These are phyloP conservation scores for Spodoptera frugiperda DNA, from an alignment of 1,140 invertebrate genomes.

Conservation along the genomic window DNA sequence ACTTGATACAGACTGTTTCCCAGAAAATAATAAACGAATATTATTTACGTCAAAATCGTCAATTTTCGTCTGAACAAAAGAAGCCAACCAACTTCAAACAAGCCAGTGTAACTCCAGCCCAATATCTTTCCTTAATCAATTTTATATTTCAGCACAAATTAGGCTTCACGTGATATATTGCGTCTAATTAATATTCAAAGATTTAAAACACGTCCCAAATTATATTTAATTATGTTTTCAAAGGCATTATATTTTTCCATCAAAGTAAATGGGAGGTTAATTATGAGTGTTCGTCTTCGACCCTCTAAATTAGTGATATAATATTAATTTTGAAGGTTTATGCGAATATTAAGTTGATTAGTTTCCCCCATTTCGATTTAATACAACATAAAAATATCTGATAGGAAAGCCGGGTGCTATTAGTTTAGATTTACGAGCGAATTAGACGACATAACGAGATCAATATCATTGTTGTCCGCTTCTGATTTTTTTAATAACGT, in stretches of 20 bases:
- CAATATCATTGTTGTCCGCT: constrained; percentile 19
- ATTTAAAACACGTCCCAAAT: constrained; percentile 27
- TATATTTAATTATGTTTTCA: constrained; percentile 28
- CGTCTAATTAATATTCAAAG: constrained; percentile 15
- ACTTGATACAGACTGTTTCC: too few relatives aligned
- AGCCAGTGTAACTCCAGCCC: neutral
- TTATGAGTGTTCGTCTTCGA: constrained; percentile 13
- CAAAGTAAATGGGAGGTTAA: constrained; percentile 29
- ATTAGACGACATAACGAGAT: constrained; percentile 26
- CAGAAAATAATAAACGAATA: neutral
- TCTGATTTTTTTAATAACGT: constrained; percentile 40
- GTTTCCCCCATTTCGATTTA: constrained; percentile 45
- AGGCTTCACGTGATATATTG: neutral
- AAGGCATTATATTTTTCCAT: constrained; percentile 29
- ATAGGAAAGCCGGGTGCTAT: constrained; percentile 38
- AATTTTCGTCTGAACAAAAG: neutral
- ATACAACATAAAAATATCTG: constrained; percentile 39
- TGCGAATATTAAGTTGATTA: constrained; percentile 45
- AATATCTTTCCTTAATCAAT: neutral
- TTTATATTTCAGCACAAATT: neutral
- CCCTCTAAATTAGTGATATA: constrained; percentile 35
- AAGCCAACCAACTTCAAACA: neutral
- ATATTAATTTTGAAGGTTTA: constrained; percentile 46
- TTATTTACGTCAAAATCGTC: too few relatives aligned
- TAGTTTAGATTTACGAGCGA: constrained; percentile 35